Base-by-base conservation (phyloP, 2,113 vertebrate species). In the Cryptotis parvus region DNA sequence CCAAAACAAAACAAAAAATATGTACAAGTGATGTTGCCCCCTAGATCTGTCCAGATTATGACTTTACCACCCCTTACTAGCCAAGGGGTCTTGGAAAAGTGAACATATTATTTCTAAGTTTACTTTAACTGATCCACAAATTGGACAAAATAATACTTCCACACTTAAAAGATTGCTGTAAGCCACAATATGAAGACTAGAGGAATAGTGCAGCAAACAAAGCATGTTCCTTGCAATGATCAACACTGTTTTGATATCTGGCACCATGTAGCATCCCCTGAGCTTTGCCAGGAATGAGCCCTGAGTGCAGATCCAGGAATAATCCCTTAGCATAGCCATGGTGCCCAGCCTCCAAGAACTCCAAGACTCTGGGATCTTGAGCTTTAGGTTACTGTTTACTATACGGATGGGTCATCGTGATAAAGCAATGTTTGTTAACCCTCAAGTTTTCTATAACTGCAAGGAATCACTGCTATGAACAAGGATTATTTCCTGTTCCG, bases 401-500 rank as follows among this genome's bases (percentile, higher is more conserved):
- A 2, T 43, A 55, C 4, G 10, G 39, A 78, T 35, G 69, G 87
- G 52, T 75, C n/a, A 75, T 66, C 45, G 74, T 58, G 49, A 87
- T 49, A 45, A 87, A 33, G 31, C 43, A 29, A 6, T 20, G 31
- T 81, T 88, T n/a, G 31, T 75, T 75, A 69, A 16, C 86, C 87
- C 72, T 52, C 63, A 87, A 87, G 45, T 63, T 65, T n/a, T 22
- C 31, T 72, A 16, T 52, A 74, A 86, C 78, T 61, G 10, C 89
- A 82, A 81, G 41, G 66, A 86, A 82, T 82, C 68, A 63, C 49
- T 65, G 22, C 58, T 31, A 12, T n/a, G 83, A 93, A 43, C 58
- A 90, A 81, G 90, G 63, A 58, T 87, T 65, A 70, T 66, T 86
- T 82, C 41, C 65, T n/a, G n/a, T n/a, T n/a, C n/a, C n/a, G n/a